These are phyloP conservation scores for Holotrichia oblita DNA, from an alignment of 1,140 invertebrate genomes.

Conservation along the genomic window DNA sequence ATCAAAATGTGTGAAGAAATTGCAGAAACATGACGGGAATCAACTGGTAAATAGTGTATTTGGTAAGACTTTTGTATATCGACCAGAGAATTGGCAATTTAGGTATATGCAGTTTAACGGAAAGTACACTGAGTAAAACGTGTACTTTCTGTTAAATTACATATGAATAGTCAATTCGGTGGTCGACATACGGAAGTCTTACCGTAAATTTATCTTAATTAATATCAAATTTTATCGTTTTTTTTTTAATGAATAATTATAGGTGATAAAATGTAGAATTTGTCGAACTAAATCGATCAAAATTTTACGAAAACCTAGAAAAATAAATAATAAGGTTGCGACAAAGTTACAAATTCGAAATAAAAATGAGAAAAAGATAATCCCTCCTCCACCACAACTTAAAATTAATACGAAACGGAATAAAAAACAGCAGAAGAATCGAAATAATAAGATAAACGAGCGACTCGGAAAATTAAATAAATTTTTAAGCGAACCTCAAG, in stretches of 20 bases:
- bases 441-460: not conserved
- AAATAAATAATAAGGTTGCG: not conserved
- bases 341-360: not conserved
- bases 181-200: too few relatives aligned
- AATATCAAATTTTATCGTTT: too few relatives aligned
- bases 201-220: too few relatives aligned
- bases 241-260: too few relatives aligned
- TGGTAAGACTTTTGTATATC: too few relatives aligned
- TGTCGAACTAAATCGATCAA: not conserved
- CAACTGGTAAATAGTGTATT: not conserved
- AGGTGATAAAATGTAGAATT: constrained; percentile 24
- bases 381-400: not conserved
- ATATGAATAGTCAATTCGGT: too few relatives aligned
- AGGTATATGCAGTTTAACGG: not conserved
- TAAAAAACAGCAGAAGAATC: not conserved
- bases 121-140: not conserved
- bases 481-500: not conserved
- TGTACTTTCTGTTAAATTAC: too few relatives aligned
- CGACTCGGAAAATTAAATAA: not conserved
- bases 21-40: not conserved
- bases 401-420: not conserved
- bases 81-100: too few relatives aligned
- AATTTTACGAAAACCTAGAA: not conserved
- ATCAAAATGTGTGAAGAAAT: constrained; percentile 23
- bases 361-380: not conserved